Conservation (phyloP, 2,888 invertebrate species). For the Cistogaster globosa region DNA sequence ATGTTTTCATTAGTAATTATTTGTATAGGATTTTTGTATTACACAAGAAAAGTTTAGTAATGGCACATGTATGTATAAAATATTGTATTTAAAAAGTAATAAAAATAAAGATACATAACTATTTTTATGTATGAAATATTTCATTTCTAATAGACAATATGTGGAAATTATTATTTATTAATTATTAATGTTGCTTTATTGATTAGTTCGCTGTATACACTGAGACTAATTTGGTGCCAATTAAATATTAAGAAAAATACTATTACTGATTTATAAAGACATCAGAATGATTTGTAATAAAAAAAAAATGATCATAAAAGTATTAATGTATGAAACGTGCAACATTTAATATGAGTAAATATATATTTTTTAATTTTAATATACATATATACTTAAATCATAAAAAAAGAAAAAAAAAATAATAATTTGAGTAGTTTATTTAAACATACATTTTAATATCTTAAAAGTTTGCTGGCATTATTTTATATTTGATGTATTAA, state of each 20-base stretch:
- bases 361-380: not conserved
- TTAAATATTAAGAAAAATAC: constrained; percentile 46
- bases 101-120: constrained; percentile 6
- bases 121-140: too few relatives aligned
- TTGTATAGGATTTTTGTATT: constrained; percentile 28
- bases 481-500: constrained; percentile 43
- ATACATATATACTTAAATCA: constrained; percentile 47
- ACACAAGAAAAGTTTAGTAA: constrained; percentile 50
- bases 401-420: constrained; percentile 38
- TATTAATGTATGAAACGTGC: constrained; percentile 56
- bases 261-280: constrained; percentile 44
- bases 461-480: constrained; percentile 44
- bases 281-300: constrained; percentile 38
- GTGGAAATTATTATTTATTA: too few relatives aligned
- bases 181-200: not conserved
- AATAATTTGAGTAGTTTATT: constrained; percentile 49
- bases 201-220: constrained; percentile 1
- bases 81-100: constrained; percentile 23
- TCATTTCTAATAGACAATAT: too few relatives aligned
- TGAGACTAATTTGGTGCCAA: constrained; percentile 59
- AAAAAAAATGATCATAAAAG: constrained; percentile 44
- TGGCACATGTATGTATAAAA: constrained; percentile 65
- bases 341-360: constrained; percentile 53
- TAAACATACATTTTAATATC: constrained; percentile 31
- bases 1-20: constrained; percentile 26